Base-by-base conservation (phyloP, 2,888 invertebrate genomes). In the Disparrhopalites patrizii region DNA sequence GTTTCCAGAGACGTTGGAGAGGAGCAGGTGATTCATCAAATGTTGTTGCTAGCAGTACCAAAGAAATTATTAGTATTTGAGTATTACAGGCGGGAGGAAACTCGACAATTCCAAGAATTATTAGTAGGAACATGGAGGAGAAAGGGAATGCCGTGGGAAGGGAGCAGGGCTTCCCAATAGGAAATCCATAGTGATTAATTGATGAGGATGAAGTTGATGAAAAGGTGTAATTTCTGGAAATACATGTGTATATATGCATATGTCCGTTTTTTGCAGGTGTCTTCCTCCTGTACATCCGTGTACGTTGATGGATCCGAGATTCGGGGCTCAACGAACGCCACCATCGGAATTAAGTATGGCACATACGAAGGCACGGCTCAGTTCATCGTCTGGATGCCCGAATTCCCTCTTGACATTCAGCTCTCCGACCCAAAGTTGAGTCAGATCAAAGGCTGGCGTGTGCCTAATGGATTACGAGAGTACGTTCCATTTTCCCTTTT, bases 351-450 rank as follows among this genome's bases (percentile, higher is more conserved):
- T 60, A 92, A 91, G 79, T 93, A 92, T 77, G 95, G 93, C 30
- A 92, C 93, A 1, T 91, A 91, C 79, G 90, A 89, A 27, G 93
- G 93, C 15, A 81, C 90, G 69, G 91, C 93, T 1, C 86, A 88
- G 68, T 93, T 95, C 79, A 91, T 90, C 20, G 95, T 97, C 1
- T 97, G 97, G 96, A 93, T 94, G 88, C 96, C 97, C 0, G 94
- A 95, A 79, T 88, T 93, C 77, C 93, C 94, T 0, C 82, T 97
- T 65, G 93, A 94, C 78, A 87, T 97, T 31, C 88, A 90, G 75
- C 89, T 96, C 3, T 87, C 89, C 18, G 96, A 97, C 81, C 87
- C 89, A 73, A 85, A 91, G 71, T 83, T 97, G 65, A 94, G 93
- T 65, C 94, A 94, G 81, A 88, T 97, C 75, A 92, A 93, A 81